A percentile compares a stretch with the other conserved stretches of the same genome.
Evolutionary conservation across 1,140 invertebrate species (phyloP).

Genomic region (Drosophila kepulauana): DNA sequence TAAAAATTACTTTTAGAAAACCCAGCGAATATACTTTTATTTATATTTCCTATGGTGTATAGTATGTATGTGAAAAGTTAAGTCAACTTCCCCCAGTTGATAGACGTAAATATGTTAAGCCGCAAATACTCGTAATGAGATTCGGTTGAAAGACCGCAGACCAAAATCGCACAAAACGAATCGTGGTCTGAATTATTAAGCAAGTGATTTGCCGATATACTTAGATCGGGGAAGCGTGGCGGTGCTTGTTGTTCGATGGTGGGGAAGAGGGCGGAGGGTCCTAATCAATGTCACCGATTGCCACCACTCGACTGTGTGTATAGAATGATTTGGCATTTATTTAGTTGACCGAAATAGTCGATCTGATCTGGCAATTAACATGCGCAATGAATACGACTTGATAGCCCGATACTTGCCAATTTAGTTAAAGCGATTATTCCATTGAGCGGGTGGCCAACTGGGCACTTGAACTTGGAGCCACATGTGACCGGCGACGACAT

Average conservation of each 20-base stretch:
- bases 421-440: conserved; percentile 51
- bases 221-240: neutral
- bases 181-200: conserved; percentile 49
- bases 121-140: conserved; percentile 36
- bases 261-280: conserved; percentile 6
- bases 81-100: conserved; percentile 24
- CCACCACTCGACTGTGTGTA: conserved; percentile 20
- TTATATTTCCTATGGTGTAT: conserved; percentile 1
- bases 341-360: conserved; percentile 57
- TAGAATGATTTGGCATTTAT: conserved; percentile 31
- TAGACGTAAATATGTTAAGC: conserved; percentile 6
- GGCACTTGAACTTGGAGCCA: conserved; percentile 75
- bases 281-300: conserved; percentile 63
- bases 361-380: conserved; percentile 63
- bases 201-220: conserved; percentile 19
- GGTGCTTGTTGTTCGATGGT: neutral
- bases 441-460: conserved; percentile 50
- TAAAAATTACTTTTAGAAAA: conserved; percentile 16
- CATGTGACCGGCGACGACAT: conserved; percentile 39
- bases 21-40: conserved; percentile 11
- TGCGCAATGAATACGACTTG: conserved; percentile 47
- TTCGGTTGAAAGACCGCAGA: conserved; percentile 65
- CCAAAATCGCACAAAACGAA: conserved; percentile 30
- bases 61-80: conserved; percentile 8
- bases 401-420: conserved; percentile 58